These are phyloP conservation scores for Drosophila parabipectinata DNA, from an alignment of 1,140 invertebrate genomes.

Conservation along the genomic window DNA sequence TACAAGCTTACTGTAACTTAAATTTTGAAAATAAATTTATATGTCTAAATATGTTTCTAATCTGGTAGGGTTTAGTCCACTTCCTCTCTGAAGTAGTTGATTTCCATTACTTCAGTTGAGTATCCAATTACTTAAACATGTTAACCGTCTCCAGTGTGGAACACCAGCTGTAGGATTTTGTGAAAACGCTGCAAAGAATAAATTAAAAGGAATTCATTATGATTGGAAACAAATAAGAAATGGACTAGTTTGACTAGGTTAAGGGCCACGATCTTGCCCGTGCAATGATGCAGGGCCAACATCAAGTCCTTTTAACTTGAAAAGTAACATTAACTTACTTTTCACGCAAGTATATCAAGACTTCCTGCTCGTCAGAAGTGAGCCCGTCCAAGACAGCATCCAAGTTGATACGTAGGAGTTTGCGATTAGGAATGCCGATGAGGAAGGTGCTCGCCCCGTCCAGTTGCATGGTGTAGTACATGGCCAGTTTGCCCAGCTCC, in stretches of 20 bases:
- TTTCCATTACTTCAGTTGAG: neutral
- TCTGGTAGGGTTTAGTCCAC: too few relatives aligned
- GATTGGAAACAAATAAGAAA: conserved; percentile 1
- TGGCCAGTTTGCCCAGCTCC: conserved; percentile 89
- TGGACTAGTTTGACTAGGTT: conserved; percentile 35
- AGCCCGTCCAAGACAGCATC: conserved; percentile 86
- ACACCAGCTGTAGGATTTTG: conserved; percentile 78
- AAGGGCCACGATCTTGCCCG: conserved; percentile 64
- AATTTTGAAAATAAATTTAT: too few relatives aligned
- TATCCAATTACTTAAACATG: conserved; percentile 28
- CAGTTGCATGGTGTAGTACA: conserved; percentile 87
- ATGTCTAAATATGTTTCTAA: too few relatives aligned
- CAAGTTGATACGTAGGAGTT: conserved; percentile 87
- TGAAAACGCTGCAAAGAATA: conserved; percentile 68
- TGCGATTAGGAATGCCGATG: conserved; percentile 88
- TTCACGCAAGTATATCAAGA: conserved; percentile 86
- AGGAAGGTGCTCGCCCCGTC: conserved; percentile 87
- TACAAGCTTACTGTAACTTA: too few relatives aligned
- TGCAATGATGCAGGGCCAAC: conserved; percentile 63
- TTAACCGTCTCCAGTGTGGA: conserved; percentile 63
- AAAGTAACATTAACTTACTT: too few relatives aligned
- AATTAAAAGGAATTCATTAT: conserved; percentile 15
- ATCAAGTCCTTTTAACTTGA: too few relatives aligned
- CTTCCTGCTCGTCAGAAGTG: conserved; percentile 86
- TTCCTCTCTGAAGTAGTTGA: too few relatives aligned